Evolutionary conservation across 2,797 vertebrate genomes (phyloP).

Genomic region (Aplochiton taeniatus): DNA sequence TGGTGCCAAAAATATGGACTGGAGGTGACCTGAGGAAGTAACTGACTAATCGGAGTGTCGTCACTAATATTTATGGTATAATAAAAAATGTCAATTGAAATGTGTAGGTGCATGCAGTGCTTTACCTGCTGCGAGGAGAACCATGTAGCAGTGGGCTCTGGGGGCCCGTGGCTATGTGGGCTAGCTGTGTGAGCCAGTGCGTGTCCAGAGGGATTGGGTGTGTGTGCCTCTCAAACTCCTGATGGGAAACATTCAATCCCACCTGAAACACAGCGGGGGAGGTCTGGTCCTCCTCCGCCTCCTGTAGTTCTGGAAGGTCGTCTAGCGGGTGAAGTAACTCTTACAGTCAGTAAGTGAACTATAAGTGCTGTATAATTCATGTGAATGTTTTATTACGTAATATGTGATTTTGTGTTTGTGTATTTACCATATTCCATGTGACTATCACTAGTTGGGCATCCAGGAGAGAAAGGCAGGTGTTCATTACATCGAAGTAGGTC

Average conservation of each 20-base stretch:
- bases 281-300: slow-evolving; percentile 83
- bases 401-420: background rate
- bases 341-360: background rate
- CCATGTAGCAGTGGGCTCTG: slow-evolving; percentile 92
- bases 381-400: background rate
- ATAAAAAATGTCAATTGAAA: background rate
- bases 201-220: slow-evolving; percentile 76
- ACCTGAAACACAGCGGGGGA: slow-evolving; percentile 84
- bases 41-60: background rate
- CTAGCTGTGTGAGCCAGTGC: slow-evolving; percentile 93
- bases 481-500: slow-evolving; percentile 75
- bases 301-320: slow-evolving; percentile 94
- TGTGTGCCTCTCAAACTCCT: slow-evolving; percentile 67
- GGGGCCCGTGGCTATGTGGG: slow-evolving; percentile 95
- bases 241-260: slow-evolving; percentile 85
- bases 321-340: slow-evolving; percentile 56
- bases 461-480: slow-evolving; percentile 85
- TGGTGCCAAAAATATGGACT: slow-evolving; percentile 85
- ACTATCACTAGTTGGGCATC: slow-evolving; percentile 83
- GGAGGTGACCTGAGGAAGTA: slow-evolving; percentile 81
- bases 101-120: background rate
- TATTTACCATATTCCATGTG: slow-evolving; percentile 91
- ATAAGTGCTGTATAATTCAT: background rate
- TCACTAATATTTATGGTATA: background rate
- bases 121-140: slow-evolving; percentile 53